Evolutionary conservation across 2,113 vertebrate genomes (phyloP), one percentile per base, ranked within the genome.

Genomic region (Rhinolophus ferrumequinum): DNA sequence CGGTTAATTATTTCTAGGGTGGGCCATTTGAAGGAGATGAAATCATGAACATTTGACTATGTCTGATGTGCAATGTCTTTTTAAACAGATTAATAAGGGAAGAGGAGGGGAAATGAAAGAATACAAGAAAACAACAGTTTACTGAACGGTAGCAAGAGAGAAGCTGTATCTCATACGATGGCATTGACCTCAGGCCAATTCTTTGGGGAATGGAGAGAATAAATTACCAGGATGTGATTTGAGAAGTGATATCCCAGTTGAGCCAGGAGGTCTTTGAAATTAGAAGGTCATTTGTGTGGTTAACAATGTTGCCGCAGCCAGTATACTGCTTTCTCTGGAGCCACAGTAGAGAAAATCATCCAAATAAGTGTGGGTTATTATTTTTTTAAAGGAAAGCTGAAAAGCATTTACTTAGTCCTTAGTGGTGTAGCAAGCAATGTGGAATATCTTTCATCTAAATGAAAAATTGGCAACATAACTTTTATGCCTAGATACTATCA

Each of bases 381-480:
- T 93, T 96, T 94, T 94, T 85, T 54, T 93, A 93, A 97, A 87
- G 60, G 62, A 94, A 94, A 83, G 58, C 81, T 90, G 88, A 96
- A 93, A 86, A 97, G 76, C 90, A 96, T 97, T 97, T 96, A 97
- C 88, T 97, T 97, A 95, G 88, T 79, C 90, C 90, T 96, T 95
- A 97, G 85, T 91, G 80, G 73, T 95, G 10, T 79, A 97, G 84
- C 56, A 93, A 75, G 95, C 90, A 96, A 96, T 96, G 79, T 91
- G 83, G 44, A 97, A 97, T 97, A 94, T 93, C 83, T 97, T 97
- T 97, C 94, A 96, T 95, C 79, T 96, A 97, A 97, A 96, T 97
- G 96, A 97, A 97, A 98, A 97, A 97, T 97, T 97, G 96, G 85
- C 97, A 97, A 83, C 88, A 96, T 97, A 98, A 97, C 94, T 97